Evolutionary conservation across 2,888 invertebrate genomes (phyloP), one percentile per base, ranked within the genome.

Genomic region (Boloria euphrosyne): DNA sequence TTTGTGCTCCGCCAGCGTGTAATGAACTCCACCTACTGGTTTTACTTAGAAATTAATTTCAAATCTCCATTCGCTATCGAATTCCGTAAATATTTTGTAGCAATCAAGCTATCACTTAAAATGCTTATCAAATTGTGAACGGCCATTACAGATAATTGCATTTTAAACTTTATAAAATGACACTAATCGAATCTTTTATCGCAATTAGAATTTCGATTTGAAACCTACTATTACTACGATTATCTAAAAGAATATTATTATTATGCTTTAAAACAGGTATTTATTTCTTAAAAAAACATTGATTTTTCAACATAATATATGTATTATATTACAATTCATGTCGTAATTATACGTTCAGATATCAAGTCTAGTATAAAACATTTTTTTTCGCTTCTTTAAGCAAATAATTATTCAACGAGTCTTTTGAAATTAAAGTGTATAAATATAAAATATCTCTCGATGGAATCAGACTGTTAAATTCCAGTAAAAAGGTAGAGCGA

Each of bases 81-180:
- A 84, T 84, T 79, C 84, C 80, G 85, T 84, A 87, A 89, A 87
- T 86, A 85, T 84, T 85, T 84, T 81, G 79, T 80, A 83, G 84
- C 78, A 86, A 87, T 88, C 87, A 86, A 86, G 83, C 85, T 83
- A 87, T 87, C 87, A 84, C 76, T 76, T 80, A 71, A 54, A 69
- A 65, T 54, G 58, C 54, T 67, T 67, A 67, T 59, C 65, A 67
- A 70, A 65, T 61, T 62, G 59, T 85, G 85, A 82, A 85, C 80
- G 86, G 59, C 78, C 80, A 84, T 84, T 83, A 70, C 50, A 75
- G 71, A 71, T 84, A 86, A 87, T 83, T 84, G 82, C 78, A 76
- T 77, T 83, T 82, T 79, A 83, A 85, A 82, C 75, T 79, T 80
- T 79, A 80, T 78, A 78, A 82, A 82, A 84, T 81, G 77, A 80